Evolutionary conservation across 2,113 vertebrate genomes (phyloP).

Genomic region (Tylochromis polylepis): DNA sequence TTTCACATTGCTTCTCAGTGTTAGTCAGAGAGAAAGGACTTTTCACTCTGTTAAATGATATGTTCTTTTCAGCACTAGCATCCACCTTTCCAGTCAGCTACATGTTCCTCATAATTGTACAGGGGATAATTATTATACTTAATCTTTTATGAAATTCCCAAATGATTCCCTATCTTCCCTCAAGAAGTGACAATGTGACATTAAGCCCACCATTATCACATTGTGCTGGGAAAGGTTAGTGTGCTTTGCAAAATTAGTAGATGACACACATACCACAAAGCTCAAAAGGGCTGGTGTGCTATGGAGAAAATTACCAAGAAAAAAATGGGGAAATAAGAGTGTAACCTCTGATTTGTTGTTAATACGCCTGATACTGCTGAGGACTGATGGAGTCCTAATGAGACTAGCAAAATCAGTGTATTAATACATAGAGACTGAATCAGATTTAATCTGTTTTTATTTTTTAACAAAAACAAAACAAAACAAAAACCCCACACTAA

Average conservation of each 20-base stretch:
- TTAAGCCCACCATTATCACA: constrained; percentile 47
- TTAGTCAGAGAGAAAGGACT: constrained; percentile 55
- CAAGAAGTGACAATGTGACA: constrained; percentile 19
- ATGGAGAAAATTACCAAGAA: background rate
- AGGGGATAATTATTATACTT: constrained; percentile 43
- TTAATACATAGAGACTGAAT: background rate
- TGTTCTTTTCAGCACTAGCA: background rate
- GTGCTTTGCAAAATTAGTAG: constrained; percentile 23
- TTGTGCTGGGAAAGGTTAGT: constrained; percentile 47
- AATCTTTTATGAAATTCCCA: constrained; percentile 49
- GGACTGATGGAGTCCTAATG: background rate
- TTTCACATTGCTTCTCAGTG: background rate
- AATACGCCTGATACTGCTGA: background rate
- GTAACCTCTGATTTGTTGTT: background rate
- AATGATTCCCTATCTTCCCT: constrained; percentile 10
- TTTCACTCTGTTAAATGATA: constrained; percentile 32
- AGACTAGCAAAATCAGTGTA: background rate
- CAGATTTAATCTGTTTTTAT: background rate
- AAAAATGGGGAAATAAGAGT: background rate
- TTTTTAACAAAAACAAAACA: too few relatives aligned
- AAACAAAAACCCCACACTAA: background rate
- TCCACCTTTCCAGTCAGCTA: constrained; percentile 15
- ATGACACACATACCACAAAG: background rate
- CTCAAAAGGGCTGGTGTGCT: background rate
- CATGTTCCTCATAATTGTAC: constrained; percentile 33